Evolutionary conservation across 2,113 vertebrate genomes (phyloP).

Genomic region (Oryzias curvinotus): DNA sequence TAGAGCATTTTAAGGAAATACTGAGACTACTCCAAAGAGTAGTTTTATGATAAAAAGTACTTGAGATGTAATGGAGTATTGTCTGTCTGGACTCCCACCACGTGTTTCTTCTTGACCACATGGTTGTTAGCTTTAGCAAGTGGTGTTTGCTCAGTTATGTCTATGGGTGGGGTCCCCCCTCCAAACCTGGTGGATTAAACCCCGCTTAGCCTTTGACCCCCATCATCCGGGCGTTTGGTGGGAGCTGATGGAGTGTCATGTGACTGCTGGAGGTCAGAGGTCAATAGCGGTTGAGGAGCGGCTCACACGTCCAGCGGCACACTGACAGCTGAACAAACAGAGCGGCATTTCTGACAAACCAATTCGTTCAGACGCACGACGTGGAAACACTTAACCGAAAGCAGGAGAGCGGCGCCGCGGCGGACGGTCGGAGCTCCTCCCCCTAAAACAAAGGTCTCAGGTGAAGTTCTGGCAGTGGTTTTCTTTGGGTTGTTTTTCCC

Average conservation of each 20-base stretch:
- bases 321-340: constrained; percentile 70
- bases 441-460: constrained; percentile 30
- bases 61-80: no score
- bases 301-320: constrained; percentile 12
- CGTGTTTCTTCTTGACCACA: constrained; percentile 3
- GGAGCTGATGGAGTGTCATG: constrained; percentile 60
- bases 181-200: constrained; percentile 54
- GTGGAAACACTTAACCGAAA: constrained; percentile 55
- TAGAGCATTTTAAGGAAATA: no score
- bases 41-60: no score
- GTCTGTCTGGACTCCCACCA: no score
- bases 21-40: no score
- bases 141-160: constrained; percentile 54
- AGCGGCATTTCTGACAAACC: constrained; percentile 41
- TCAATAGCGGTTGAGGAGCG: constrained; percentile 45
- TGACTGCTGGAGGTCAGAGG: constrained; percentile 57
- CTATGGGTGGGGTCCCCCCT: constrained; percentile 48
- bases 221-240: constrained; percentile 54
- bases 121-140: constrained; percentile 37
- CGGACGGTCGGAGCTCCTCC: constrained; percentile 31
- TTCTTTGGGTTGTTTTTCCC: constrained; percentile 3
- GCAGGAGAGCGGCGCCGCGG: constrained; percentile 58
- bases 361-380: constrained; percentile 38
- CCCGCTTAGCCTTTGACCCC: constrained; percentile 63
- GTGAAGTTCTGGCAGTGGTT: constrained; percentile 22